phyloP scores from a whole-genome alignment of 2,113 vertebrate species.

The Nothocercus julius region DNA sequence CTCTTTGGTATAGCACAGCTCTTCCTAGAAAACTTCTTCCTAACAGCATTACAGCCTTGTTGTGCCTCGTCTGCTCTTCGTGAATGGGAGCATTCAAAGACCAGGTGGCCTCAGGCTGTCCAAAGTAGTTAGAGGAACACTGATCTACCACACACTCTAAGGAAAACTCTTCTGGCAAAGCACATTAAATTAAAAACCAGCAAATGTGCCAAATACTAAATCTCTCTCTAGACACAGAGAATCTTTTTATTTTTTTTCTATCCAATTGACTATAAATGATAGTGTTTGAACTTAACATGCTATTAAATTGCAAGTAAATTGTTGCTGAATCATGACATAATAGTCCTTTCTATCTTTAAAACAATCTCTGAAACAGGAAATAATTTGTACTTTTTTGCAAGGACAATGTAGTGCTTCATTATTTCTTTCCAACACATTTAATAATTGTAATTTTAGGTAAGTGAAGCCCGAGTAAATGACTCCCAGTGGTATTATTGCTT shows the following conservation, averaged over 20 bases:
- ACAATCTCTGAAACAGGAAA: conserved; percentile 39
- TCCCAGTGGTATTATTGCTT: conserved; percentile 30
- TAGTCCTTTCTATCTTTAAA: conserved; percentile 43
- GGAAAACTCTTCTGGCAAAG: conserved; percentile 52
- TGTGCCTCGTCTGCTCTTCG: conserved; percentile 61
- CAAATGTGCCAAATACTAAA: conserved; percentile 46
- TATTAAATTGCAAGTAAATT: conserved; percentile 67
- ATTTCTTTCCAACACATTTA: conserved; percentile 57
- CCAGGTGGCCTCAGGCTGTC: conserved; percentile 63
- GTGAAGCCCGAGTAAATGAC: conserved; percentile 20
- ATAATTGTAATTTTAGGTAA: conserved; percentile 58
- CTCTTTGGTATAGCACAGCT: conserved; percentile 69
- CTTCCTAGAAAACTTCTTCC: conserved; percentile 70
- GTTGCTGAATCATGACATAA: conserved; percentile 56
- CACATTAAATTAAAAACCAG: conserved; percentile 63
- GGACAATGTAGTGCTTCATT: conserved; percentile 13
- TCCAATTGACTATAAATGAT: conserved; percentile 62
- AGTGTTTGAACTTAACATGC: conserved; percentile 53
- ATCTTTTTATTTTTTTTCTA: neutral
- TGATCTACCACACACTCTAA: neutral
- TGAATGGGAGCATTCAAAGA: conserved; percentile 52
- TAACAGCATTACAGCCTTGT: conserved; percentile 59
- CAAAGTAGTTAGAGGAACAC: conserved; percentile 64
- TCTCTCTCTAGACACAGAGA: conserved; percentile 24
- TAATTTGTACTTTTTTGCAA: conserved; percentile 29